Percentiles rank a stretch among this genome's conserved stretches.
These are phyloP conservation scores for Stenotaenia linearis DNA, from an alignment of 2,888 invertebrate genomes.

Conservation along the genomic window DNA sequence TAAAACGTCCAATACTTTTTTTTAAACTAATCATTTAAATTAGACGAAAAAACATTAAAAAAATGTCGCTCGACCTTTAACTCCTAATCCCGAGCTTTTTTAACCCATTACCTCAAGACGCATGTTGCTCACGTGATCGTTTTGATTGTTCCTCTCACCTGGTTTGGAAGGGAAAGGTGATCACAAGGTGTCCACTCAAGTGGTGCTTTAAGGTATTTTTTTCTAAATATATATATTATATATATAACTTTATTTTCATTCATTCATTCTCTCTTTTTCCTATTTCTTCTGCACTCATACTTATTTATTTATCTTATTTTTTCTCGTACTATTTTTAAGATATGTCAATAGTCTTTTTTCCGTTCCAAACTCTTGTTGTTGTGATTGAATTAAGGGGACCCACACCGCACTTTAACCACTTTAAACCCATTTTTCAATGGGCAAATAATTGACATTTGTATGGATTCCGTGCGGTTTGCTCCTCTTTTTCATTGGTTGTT, in stretches of 20 bases:
- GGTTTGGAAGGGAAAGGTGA: constrained; percentile 29
- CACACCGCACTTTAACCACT: background rate
- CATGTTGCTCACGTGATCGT: constrained; percentile 11
- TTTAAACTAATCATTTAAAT: no score
- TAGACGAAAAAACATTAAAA: no score
- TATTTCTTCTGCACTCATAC: constrained; percentile 7
- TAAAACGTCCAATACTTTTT: no score
- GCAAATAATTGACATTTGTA: background rate
- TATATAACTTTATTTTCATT: background rate
- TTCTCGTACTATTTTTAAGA: background rate
- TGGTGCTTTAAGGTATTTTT: constrained; percentile 12
- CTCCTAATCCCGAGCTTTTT: background rate
- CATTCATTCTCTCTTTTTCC: background rate
- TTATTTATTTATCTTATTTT: background rate
- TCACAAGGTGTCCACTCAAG: constrained; percentile 11
- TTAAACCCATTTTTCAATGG: background rate
- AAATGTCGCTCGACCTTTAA: background rate
- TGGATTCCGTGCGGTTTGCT: background rate
- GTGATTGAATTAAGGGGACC: background rate
- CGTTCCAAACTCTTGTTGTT: constrained; percentile 15
- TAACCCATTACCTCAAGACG: background rate
- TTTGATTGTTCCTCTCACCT: constrained; percentile 20
- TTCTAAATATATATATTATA: background rate
- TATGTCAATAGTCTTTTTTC: constrained; percentile 17
- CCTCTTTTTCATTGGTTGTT: background rate